Conservation (phyloP, 2,113 vertebrate genomes). For the Chauna torquata region DNA sequence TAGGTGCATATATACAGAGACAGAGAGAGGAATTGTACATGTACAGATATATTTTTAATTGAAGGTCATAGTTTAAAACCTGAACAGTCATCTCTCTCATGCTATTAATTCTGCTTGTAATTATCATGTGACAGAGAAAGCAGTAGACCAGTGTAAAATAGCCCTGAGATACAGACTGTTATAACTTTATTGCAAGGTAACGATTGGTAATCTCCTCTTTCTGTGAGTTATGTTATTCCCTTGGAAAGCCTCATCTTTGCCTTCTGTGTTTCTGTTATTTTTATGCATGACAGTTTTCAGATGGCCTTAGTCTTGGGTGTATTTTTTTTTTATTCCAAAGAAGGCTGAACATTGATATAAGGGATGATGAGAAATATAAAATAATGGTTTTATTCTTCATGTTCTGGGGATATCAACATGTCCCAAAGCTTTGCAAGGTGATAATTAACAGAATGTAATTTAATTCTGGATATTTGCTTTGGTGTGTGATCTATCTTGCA, state of each 20-base stretch:
- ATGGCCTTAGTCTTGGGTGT: not conserved
- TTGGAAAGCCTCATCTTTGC: not conserved
- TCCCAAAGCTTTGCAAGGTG: slow-evolving; percentile 31
- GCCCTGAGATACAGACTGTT: not conserved
- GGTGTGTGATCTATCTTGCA: slow-evolving; percentile 25
- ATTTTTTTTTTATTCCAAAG: not conserved
- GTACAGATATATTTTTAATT: not conserved
- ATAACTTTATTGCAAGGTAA: not conserved
- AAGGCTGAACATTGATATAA: not conserved
- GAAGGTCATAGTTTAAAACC: not conserved
- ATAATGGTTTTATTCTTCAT: slow-evolving; percentile 17
- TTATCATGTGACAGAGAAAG: not conserved
- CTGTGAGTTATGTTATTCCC: not conserved
- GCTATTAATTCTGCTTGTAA: not conserved
- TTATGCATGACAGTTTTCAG: not conserved
- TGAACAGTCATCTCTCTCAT: not conserved
- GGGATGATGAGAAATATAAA: slow-evolving; percentile 15
- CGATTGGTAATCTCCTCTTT: not conserved
- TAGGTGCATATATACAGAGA: not conserved
- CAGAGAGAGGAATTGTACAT: not conserved
- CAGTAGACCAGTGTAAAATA: not conserved
- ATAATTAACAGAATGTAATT: slow-evolving; percentile 64
- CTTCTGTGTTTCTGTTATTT: not conserved
- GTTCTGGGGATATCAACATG: not conserved
- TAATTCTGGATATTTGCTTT: slow-evolving; percentile 55